Evolutionary conservation across 2,113 vertebrate species (phyloP).

Genomic region (Ivindomyrus marchei): DNA sequence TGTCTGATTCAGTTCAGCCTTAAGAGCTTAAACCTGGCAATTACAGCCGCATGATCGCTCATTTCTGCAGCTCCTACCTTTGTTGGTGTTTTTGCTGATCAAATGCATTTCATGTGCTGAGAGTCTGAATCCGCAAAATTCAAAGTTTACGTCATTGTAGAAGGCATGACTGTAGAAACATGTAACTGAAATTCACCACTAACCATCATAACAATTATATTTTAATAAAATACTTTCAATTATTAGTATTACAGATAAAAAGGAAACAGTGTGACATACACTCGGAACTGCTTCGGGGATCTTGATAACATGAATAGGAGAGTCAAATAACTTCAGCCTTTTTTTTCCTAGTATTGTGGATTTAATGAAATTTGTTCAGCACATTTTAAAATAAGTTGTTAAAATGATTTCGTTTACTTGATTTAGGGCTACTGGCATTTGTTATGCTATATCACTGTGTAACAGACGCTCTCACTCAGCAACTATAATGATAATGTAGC

Average conservation of each 20-base stretch:
- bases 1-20: neutral
- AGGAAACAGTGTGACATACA: neutral
- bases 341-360: constrained; percentile 51
- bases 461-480: constrained; percentile 65
- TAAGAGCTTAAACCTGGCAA: neutral
- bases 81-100: neutral
- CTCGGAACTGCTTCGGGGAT: neutral
- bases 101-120: neutral
- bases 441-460: constrained; percentile 59
- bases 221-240: neutral
- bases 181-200: neutral
- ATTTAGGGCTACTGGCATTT: constrained; percentile 55
- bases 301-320: neutral
- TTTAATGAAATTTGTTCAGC: constrained; percentile 64
- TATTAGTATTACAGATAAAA: neutral
- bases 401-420: constrained; percentile 68
- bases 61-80: neutral
- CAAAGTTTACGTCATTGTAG: neutral
- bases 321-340: constrained; percentile 52
- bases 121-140: neutral
- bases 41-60: neutral
- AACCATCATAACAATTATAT: neutral
- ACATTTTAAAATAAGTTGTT: constrained; percentile 64
- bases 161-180: neutral
- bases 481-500: constrained; percentile 18